Conservation (phyloP, 92 coral and sea anemone species). For the Phenganax marumi region DNA sequence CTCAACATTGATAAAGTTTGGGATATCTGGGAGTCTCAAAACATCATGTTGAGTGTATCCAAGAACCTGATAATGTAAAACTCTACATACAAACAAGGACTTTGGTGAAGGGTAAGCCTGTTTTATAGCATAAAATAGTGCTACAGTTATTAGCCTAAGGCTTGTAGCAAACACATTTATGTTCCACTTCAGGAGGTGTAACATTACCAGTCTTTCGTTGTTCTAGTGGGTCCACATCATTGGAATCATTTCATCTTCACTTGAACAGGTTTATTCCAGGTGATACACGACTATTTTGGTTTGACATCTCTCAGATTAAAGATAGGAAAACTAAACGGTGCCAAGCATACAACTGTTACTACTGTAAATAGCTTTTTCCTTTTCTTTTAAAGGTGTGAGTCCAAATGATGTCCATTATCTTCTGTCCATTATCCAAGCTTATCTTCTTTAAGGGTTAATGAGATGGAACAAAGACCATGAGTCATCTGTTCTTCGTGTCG, state of each 20-base stretch:
- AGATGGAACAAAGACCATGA: slow-evolving; percentile 44
- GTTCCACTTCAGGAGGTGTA: neutral
- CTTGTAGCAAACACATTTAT: no score
- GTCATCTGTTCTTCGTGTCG: slow-evolving; percentile 18
- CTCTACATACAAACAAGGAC: slow-evolving; percentile 57
- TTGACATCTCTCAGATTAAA: neutral
- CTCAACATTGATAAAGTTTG: slow-evolving; percentile 52
- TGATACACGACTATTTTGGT: neutral
- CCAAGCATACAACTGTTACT: neutral
- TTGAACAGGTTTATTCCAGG: slow-evolving; percentile 41
- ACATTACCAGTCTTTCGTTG: slow-evolving; percentile 24
- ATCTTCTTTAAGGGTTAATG: slow-evolving; percentile 35
- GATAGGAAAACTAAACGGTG: neutral
- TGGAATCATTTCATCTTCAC: slow-evolving; percentile 36
- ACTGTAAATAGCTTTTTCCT: neutral
- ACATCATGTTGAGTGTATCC: slow-evolving; percentile 60
- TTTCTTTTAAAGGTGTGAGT: slow-evolving; percentile 10
- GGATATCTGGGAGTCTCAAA: slow-evolving; percentile 59
- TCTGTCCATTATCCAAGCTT: no score
- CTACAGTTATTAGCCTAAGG: neutral
- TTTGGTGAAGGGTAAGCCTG: slow-evolving; percentile 37
- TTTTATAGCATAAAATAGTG: no score
- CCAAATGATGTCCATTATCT: slow-evolving; percentile 46
- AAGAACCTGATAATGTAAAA: slow-evolving; percentile 64
- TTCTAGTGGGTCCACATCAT: slow-evolving; percentile 24